Conservation (phyloP, 2,797 vertebrate species). For the Gorsachius magnificus region DNA sequence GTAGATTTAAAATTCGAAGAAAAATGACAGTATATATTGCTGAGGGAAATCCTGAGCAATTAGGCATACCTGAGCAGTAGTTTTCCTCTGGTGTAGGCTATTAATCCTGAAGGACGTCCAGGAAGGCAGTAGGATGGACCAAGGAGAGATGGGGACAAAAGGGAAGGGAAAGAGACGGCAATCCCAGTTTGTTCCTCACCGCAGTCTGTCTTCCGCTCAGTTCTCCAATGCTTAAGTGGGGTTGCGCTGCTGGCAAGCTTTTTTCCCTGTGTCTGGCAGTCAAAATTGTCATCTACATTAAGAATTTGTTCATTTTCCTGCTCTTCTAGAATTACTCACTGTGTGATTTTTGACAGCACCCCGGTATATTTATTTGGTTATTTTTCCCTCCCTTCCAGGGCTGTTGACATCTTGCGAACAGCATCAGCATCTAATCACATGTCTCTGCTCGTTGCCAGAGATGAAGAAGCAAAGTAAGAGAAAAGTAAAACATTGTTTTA, state of each 20-base stretch:
- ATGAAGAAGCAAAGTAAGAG: constrained; percentile 84
- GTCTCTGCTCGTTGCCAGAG: constrained; percentile 83
- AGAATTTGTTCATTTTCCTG: not conserved
- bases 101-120: not conserved
- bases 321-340: not conserved
- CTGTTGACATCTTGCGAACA: constrained; percentile 84
- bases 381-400: constrained; percentile 67
- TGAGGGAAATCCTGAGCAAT: not conserved
- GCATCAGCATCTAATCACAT: constrained; percentile 86
- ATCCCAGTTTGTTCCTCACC: not conserved
- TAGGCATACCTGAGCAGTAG: not conserved
- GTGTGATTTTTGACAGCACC: not conserved
- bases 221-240: not conserved
- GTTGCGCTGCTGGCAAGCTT: not conserved
- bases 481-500: not conserved
- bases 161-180: not conserved
- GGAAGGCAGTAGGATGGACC: not conserved
- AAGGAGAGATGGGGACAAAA: not conserved
- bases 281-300: not conserved
- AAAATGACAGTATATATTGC: not conserved
- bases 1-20: not conserved
- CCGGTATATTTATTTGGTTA: not conserved
- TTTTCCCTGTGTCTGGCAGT: not conserved
- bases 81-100: not conserved
- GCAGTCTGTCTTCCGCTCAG: not conserved